Conservation (phyloP, 2,113 vertebrate species). For the Panurus biarmicus region DNA sequence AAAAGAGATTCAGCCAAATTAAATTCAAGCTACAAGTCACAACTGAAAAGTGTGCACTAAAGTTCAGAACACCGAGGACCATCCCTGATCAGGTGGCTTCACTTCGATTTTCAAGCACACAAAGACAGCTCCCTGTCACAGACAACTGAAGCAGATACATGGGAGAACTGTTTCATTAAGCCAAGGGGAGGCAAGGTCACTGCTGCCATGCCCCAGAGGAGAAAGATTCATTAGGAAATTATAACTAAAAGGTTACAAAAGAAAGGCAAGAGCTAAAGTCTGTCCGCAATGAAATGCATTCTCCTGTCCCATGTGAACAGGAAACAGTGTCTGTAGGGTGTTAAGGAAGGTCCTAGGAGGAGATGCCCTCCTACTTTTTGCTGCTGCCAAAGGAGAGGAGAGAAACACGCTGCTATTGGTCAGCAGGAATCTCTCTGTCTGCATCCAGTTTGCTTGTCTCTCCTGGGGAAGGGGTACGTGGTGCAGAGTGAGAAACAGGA, state of each 20-base stretch:
- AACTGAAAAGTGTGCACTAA: not conserved
- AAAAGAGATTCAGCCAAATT: not conserved
- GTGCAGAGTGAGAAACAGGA: constrained; percentile 79
- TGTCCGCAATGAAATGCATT: constrained; percentile 65
- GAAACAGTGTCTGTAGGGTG: constrained; percentile 56
- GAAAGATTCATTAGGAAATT: constrained; percentile 48
- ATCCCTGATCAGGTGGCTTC: constrained; percentile 5
- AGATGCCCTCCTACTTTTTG: constrained; percentile 6
- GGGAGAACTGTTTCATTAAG: constrained; percentile 12
- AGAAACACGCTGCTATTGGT: constrained; percentile 82
- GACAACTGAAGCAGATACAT: not conserved
- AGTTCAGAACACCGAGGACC: not conserved
- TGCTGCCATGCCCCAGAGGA: constrained; percentile 55
- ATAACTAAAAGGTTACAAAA: constrained; percentile 69
- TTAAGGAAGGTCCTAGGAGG: constrained; percentile 64
- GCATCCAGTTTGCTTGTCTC: constrained; percentile 86
- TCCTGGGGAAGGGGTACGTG: constrained; percentile 82
- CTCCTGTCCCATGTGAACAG: constrained; percentile 46
- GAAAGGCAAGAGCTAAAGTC: constrained; percentile 70
- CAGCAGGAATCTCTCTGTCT: constrained; percentile 91
- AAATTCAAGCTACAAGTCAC: constrained; percentile 20
- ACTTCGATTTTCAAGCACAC: not conserved
- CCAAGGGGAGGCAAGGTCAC: constrained; percentile 31
- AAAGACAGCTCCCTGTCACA: not conserved
- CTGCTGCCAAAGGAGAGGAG: constrained; percentile 31